A percentile compares a stretch with the other conserved stretches of the same genome.
Evolutionary conservation across 1,140 invertebrate species (phyloP).

Genomic region (honey bee (Apis mellifera)): DNA sequence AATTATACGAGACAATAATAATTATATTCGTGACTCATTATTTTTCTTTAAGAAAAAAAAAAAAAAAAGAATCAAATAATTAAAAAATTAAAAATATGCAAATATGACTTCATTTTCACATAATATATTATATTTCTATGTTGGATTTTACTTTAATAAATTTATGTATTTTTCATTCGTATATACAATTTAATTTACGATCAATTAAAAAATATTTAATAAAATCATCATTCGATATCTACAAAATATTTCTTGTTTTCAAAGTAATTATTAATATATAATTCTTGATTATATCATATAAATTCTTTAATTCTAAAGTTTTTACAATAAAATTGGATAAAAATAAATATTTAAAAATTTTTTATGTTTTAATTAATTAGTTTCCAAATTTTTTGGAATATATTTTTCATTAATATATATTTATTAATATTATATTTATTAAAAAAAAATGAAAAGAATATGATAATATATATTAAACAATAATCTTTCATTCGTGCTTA

Average conservation of each 20-base stretch:
- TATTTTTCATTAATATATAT: not conserved
- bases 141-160: not conserved
- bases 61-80: not conserved
- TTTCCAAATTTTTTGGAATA: not conserved
- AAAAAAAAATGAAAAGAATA: not conserved
- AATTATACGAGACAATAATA: not conserved
- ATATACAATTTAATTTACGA: not conserved
- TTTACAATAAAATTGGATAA: not conserved
- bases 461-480: not conserved
- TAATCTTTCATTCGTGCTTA: not conserved
- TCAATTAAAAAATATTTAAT: not conserved
- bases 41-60: not conserved
- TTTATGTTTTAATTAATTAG: not conserved
- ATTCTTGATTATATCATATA: not conserved
- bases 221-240: not conserved
- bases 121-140: not conserved
- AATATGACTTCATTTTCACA: slow-evolving; percentile 4
- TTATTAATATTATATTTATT: too few relatives aligned
- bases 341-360: not conserved
- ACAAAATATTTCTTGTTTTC: not conserved
- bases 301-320: not conserved
- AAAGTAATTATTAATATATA: not conserved
- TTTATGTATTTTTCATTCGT: not conserved
- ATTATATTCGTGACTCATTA: not conserved
- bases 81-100: not conserved